Conservation (phyloP, 2,113 vertebrate genomes). For the Baryphthengus martii region DNA sequence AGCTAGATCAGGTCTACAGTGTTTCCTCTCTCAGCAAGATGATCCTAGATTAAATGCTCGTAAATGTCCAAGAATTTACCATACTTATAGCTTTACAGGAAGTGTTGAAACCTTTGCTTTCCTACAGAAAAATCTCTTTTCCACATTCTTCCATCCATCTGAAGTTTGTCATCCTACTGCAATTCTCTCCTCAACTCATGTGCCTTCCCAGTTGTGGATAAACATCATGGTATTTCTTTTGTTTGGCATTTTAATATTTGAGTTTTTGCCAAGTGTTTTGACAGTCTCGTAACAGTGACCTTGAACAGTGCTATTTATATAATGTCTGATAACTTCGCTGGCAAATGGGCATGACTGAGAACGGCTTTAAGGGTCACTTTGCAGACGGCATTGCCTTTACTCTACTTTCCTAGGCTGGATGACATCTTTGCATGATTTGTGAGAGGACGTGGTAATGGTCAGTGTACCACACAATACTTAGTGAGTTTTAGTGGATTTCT, state of each 20-base stretch:
- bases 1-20: not conserved
- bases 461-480: not conserved
- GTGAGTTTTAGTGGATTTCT: not conserved
- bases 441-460: not conserved
- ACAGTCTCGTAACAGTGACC: not conserved
- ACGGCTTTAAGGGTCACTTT: accelerated
- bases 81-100: not conserved
- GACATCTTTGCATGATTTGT: not conserved
- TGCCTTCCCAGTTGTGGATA: not conserved
- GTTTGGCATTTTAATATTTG: not conserved
- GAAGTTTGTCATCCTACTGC: not conserved
- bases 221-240: not conserved
- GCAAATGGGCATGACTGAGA: not conserved
- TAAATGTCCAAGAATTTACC: conserved; percentile 10
- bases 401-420: not conserved
- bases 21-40: conserved; percentile 44
- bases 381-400: not conserved
- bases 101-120: not conserved
- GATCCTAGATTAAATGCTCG: not conserved
- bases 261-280: not conserved
- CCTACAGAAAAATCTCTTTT: not conserved
- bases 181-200: not conserved
- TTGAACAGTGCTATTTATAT: not conserved
- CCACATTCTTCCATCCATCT: not conserved
- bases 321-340: not conserved